Conservation (phyloP, 2,888 invertebrate species). For the Caenorhabditis uteleia region DNA sequence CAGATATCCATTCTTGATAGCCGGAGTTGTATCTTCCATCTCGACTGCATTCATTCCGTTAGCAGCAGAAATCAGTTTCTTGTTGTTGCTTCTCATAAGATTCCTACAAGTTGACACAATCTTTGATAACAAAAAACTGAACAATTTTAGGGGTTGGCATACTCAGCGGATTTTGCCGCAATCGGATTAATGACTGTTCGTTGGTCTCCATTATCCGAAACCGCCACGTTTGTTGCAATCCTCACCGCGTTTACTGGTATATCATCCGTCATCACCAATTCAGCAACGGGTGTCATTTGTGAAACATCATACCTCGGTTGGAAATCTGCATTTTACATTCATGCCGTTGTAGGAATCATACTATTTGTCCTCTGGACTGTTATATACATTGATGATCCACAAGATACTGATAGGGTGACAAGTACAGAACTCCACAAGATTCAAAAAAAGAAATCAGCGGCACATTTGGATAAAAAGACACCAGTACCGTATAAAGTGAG, state of each 20-base stretch:
- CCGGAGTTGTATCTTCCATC: constrained; percentile 41
- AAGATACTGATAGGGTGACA: constrained; percentile 35
- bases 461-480: constrained; percentile 44
- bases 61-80: constrained; percentile 39
- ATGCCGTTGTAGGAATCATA: constrained; percentile 31
- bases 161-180: constrained; percentile 48
- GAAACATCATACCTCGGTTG: constrained; percentile 37
- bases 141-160: constrained; percentile 34
- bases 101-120: constrained; percentile 41
- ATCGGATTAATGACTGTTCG: constrained; percentile 49
- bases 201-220: constrained; percentile 61
- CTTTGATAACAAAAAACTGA: background rate
- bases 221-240: constrained; percentile 58
- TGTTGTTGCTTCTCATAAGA: constrained; percentile 34
- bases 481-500: constrained; percentile 48
- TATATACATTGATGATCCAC: constrained; percentile 52
- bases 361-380: constrained; percentile 48
- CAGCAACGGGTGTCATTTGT: constrained; percentile 45
- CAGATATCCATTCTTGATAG: constrained; percentile 51
- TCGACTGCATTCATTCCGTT: constrained; percentile 43
- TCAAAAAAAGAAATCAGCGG: constrained; percentile 48
- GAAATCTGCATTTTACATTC: constrained; percentile 42
- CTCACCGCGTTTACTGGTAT: constrained; percentile 61
- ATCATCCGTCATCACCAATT: constrained; percentile 55
- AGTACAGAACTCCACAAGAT: constrained; percentile 47